A percentile compares a stretch with the other conserved stretches of the same genome.
Evolutionary conservation across 1,140 invertebrate species (phyloP).

Genomic region (Solenopsis fugax): DNA sequence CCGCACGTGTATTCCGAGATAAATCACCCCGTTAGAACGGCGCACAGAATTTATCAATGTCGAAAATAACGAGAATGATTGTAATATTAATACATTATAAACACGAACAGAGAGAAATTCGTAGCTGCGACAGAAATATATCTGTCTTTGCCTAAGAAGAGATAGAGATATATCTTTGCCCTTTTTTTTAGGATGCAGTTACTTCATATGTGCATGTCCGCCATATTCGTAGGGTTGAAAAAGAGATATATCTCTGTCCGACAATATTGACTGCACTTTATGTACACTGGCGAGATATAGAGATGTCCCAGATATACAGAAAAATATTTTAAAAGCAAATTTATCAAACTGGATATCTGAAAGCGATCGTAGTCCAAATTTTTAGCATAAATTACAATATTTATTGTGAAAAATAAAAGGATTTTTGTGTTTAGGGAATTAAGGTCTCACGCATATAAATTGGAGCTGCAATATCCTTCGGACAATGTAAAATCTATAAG

Average conservation of each 20-base stretch:
- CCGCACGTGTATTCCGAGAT: constrained; percentile 2
- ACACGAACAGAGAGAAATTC: constrained; percentile 5
- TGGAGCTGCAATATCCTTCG: neutral
- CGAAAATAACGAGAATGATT: constrained; percentile 14
- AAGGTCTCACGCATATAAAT: neutral
- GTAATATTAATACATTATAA: constrained; percentile 32
- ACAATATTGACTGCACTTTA: constrained; percentile 47
- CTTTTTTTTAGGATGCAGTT: constrained; percentile 27
- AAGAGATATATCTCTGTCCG: constrained; percentile 23
- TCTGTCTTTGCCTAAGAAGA: neutral
- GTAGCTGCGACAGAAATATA: neutral
- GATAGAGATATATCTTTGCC: constrained; percentile 14
- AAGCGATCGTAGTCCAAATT: neutral
- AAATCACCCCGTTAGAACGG: neutral
- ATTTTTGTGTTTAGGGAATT: constrained; percentile 3
- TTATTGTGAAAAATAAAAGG: neutral
- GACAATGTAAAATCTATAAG: constrained; percentile 4
- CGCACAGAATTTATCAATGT: constrained; percentile 16
- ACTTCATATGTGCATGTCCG: constrained; percentile 7
- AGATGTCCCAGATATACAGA: neutral
- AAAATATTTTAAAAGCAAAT: constrained; percentile 32
- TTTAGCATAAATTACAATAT: constrained; percentile 14
- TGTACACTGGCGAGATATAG: constrained; percentile 9
- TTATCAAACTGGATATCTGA: constrained; percentile 22
- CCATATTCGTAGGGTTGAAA: constrained; percentile 20